Evolutionary conservation across 2,113 vertebrate species (phyloP).

Genomic region (Etheostoma cragini): DNA sequence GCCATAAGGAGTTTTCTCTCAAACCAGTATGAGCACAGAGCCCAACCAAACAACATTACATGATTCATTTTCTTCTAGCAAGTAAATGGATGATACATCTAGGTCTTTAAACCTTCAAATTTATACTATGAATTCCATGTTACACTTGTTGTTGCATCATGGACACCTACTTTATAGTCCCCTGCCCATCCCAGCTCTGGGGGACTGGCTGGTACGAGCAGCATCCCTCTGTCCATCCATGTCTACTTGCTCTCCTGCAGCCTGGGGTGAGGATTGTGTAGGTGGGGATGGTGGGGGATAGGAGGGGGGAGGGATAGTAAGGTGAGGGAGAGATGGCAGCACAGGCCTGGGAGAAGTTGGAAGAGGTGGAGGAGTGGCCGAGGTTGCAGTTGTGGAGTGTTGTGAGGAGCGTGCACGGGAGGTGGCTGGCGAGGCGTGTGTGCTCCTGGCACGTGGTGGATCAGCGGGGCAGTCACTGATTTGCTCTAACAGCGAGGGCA

Average conservation of each 20-base stretch:
- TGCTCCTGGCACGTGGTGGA: conserved; percentile 71
- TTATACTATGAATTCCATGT: conserved; percentile 41
- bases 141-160: conserved; percentile 36
- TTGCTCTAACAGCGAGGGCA: conserved; percentile 86
- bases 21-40: conserved; percentile 21
- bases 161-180: conserved; percentile 72
- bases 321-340: conserved; percentile 68
- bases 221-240: conserved; percentile 66
- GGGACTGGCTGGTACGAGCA: conserved; percentile 70
- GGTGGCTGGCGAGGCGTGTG: conserved; percentile 77
- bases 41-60: conserved; percentile 46
- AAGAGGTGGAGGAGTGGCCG: conserved; percentile 67
- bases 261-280: conserved; percentile 65
- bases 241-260: conserved; percentile 67
- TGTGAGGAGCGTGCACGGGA: conserved; percentile 64
- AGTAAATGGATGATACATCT: conserved; percentile 40
- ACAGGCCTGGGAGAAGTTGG: conserved; percentile 71
- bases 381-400: conserved; percentile 46
- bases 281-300: conserved; percentile 80
- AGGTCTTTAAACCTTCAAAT: conserved; percentile 27
- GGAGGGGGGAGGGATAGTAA: conserved; percentile 68
- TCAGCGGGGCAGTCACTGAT: conserved; percentile 85
- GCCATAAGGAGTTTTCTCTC: conserved; percentile 4
- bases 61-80: conserved; percentile 34
- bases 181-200: conserved; percentile 73